Evolutionary conservation across 1,140 invertebrate species (phyloP), one percentile per base, ranked within the genome.

Genomic region (Panulirus ornatus): DNA sequence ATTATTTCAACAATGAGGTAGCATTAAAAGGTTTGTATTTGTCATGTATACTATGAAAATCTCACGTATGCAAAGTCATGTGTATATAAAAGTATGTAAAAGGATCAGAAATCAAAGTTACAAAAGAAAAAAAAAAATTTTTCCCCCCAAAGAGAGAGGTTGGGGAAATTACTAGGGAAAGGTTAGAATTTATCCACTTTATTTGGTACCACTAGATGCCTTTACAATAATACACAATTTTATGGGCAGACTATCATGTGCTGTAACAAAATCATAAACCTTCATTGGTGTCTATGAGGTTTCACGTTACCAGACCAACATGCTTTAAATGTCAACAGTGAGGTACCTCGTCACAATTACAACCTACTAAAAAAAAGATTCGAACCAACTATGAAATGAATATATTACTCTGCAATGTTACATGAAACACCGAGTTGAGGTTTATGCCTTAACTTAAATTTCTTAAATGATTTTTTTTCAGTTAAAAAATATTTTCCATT

Each of bases 151-250:
- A 58, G n/a, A n/a, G n/a, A n/a, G n/a, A n/a, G n/a, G n/a, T n/a
- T n/a, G n/a, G n/a, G n/a, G n/a, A n/a, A n/a, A n/a, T n/a, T n/a
- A n/a, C n/a, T n/a, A n/a, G n/a, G n/a, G n/a, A n/a, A 0, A 6
- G 47, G 8, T 44, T 11, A 38, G 22, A 83, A 83, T 66, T 63
- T 36, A 54, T 83, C 58, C 58, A 63, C 27, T 83, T 66, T 83
- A 83, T 83, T 83, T 36, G 54, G 81, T 66, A 83, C 79, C 81
- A 83, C 81, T 83, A 83, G 54, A 83, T 83, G 58, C 22, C 44
- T 79, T 83, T 58, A 83, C 81, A 83, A n/a, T n/a, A 66, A 83
- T 83, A 63, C 81, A 82, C 81, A 83, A 27, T 83, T 63, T 83
- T 54, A 34, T 38, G 51, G 36, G 66, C 36, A 40, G 40, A 83